Evolutionary conservation across 2,888 invertebrate species (phyloP).

Genomic region (Ganaspis brasiliensis): DNA sequence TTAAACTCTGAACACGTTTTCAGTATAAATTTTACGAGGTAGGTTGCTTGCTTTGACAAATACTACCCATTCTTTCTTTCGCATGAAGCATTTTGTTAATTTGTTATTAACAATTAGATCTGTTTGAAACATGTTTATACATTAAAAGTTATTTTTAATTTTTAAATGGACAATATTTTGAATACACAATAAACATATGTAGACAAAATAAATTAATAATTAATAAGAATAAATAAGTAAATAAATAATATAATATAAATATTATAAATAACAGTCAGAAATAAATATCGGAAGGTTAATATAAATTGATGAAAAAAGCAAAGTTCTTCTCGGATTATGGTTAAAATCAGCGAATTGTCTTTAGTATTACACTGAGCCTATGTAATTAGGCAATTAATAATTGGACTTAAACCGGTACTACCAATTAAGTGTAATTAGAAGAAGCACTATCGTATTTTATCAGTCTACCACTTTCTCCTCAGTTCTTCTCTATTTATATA

Average conservation of each 20-base stretch:
- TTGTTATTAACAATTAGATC: no score
- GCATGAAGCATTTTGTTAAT: neutral
- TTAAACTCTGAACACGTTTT: slow-evolving; percentile 55
- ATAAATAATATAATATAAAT: no score
- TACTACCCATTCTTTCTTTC: slow-evolving; percentile 57
- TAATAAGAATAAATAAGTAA: no score
- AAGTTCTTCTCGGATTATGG: no score
- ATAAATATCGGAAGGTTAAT: no score
- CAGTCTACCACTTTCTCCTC: slow-evolving; percentile 31
- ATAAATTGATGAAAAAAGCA: no score
- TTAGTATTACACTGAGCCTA: slow-evolving; percentile 41
- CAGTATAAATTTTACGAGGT: slow-evolving; percentile 55
- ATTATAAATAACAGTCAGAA: no score
- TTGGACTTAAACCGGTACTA: slow-evolving; percentile 56
- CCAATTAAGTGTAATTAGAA: slow-evolving; percentile 59
- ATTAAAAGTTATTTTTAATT: no score
- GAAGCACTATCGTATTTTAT: slow-evolving; percentile 48
- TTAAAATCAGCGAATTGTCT: slow-evolving; percentile 40
- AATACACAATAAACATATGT: no score
- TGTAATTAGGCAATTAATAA: slow-evolving; percentile 62
- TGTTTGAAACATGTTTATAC: no score
- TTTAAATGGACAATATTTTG: no score
- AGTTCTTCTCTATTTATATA: slow-evolving; percentile 45
- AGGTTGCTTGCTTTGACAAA: slow-evolving; percentile 55
- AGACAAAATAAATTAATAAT: no score